Conservation (phyloP, 2,888 invertebrate genomes). For the Colostygia pectinataria region DNA sequence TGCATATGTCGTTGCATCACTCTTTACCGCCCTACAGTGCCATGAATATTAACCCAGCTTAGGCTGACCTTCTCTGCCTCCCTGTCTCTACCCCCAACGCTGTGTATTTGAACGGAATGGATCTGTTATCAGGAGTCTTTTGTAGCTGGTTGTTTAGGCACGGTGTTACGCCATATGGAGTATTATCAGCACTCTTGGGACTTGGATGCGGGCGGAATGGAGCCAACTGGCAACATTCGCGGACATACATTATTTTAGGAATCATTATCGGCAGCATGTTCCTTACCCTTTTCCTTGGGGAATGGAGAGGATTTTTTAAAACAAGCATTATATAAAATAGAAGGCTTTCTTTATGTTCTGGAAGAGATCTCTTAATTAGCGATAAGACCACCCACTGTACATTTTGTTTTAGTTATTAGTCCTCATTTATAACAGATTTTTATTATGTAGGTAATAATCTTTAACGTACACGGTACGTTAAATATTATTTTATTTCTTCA, state of each 20-base stretch:
- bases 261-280: slow-evolving; percentile 34
- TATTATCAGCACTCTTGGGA: slow-evolving; percentile 80
- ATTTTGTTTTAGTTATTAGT: no score
- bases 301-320: slow-evolving; percentile 9
- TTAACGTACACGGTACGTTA: no score
- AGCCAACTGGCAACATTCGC: slow-evolving; percentile 75
- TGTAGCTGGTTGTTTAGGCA: slow-evolving; percentile 60
- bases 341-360: no score
- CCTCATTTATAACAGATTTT: no score
- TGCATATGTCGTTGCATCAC: slow-evolving; percentile 79
- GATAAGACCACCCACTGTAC: no score
- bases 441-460: no score
- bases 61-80: slow-evolving; percentile 40
- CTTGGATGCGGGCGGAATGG: slow-evolving; percentile 61
- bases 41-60: slow-evolving; percentile 61
- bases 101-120: slow-evolving; percentile 8
- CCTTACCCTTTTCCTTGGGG: slow-evolving; percentile 29
- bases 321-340: no score
- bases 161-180: slow-evolving; percentile 78
- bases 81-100: background rate
- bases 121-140: slow-evolving; percentile 42
- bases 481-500: no score
- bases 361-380: no score
- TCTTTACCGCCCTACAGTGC: slow-evolving; percentile 68
- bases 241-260: slow-evolving; percentile 54